Base-by-base conservation (phyloP, 1,140 invertebrate genomes). In the Rhagoletis zephyria region DNA sequence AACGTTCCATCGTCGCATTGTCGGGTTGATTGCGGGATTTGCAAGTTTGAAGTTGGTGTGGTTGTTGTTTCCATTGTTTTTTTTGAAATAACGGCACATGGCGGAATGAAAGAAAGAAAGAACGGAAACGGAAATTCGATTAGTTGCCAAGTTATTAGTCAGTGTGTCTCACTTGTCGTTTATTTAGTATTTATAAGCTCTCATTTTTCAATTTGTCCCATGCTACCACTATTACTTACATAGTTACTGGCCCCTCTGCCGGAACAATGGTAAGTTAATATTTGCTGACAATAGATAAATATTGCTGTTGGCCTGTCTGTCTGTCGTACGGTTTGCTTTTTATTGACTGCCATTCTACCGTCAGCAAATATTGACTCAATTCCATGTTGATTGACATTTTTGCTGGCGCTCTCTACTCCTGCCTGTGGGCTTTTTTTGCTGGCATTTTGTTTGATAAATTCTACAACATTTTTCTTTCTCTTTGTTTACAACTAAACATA, bases 101-200 rank as follows among this genome's bases (percentile, higher is more conserved):
- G 16, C 5, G 16, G 2, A 4, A 45, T 56, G n/a, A 86, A 19
- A 14, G 30, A 45, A 70, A 67, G 12, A 0, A 12, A 61, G 40
- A 67, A 56, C 3, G 85, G 85, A 87, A 87, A 67, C 45, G 64
- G 45, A 87, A 56, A 87, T 51, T 61, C 63, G 48, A 87, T 87
- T 87, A 87, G 86, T 67, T 81, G n/a, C n/a, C 14, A 74, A 74
- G 48, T 81, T n/a, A n/a, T n/a, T n/a, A n/a, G 19, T 81, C 10
- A 56, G 74, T 81, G 45, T 19, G n/a, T 9, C 19, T 59, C n/a
- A 4, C 48, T 56, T 30, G 48, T 59, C 7, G 45, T 81, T 56
- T 56, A 59, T 81, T 56, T n/a, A n/a, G n/a, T 56, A 30, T 59
- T 56, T 56, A 30, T 81, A 56, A 19, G 19, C 74, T 59, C 2